Evolutionary conservation across 1,140 invertebrate genomes (phyloP), one percentile per base, ranked within the genome.

Genomic region (Acromyrmex echinatior): DNA sequence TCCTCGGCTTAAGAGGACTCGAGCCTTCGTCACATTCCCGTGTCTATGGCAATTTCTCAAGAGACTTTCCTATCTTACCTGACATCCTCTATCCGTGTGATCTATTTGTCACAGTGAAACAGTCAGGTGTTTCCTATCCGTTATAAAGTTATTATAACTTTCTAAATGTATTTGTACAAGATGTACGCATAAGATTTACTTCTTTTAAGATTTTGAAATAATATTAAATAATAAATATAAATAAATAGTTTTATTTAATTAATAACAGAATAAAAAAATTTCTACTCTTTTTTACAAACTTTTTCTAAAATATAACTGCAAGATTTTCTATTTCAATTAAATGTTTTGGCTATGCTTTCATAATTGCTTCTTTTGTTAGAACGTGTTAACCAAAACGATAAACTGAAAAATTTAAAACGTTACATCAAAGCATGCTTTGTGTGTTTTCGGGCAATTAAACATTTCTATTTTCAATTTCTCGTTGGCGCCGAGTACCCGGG

Each of bases 401-500:
- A 51, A 58, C 51, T 28, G 82, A 79, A 90, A 88, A 88, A 86
- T 88, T 90, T 86, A 86, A 90, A 88, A 86, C 87, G 82, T 73
- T 80, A 78, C 82, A 77, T 87, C 74, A 90, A 76, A 73, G 87
- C 60, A 53, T 49, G 87, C 93, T 90, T 92, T 91, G 91, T 93
- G 90, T 94, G 92, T 94, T 94, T 93, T 94, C 94, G 93, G 92
- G 91, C 93, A 94, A 94, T 94, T 94, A 94, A 94, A 93, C 94
- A 94, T 94, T 94, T 94, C 93, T 93, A 94, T 94, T 95, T 95
- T 94, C 94, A 94, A 94, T 95, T 94, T 93, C 94, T 94, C 93
- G 91, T 89, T 89, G 91, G 88, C 90, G 91, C 90, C 87, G 87
- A 92, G 87, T 89, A 86, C 87, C 90, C 92, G 90, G 91, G 89